phyloP scores from a whole-genome alignment of 2,797 vertebrate genomes.

The Sebastes trivittatus region DNA sequence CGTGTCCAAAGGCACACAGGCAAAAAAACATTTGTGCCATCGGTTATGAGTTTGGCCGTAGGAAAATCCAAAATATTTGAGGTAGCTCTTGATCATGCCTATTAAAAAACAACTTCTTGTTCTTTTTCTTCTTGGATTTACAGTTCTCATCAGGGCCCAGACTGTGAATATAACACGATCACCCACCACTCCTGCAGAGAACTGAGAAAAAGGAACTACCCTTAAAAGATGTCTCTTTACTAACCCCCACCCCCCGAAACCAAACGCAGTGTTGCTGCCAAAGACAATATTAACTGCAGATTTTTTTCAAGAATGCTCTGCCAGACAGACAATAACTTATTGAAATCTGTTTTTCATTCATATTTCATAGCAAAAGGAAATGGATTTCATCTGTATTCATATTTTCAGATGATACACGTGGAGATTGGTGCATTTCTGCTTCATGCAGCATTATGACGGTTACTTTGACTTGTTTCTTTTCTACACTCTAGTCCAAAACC shows the following conservation, averaged over 20 bases:
- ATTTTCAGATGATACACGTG: constrained; percentile 18
- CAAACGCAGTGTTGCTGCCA: constrained; percentile 57
- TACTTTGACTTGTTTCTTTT: background rate
- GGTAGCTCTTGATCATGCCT: background rate
- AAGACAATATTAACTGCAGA: constrained; percentile 69
- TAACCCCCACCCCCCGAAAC: constrained; percentile 7
- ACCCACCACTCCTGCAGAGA: constrained; percentile 8
- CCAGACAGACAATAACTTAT: constrained; percentile 63
- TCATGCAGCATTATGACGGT: background rate
- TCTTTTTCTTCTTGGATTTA: background rate
- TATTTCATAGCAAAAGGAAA: constrained; percentile 53
- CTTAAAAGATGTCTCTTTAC: constrained; percentile 38
- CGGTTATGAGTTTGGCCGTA: background rate
- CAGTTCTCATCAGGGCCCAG: background rate
- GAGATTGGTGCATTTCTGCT: constrained; percentile 2
- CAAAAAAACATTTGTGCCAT: background rate
- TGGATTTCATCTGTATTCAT: constrained; percentile 43
- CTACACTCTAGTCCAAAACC: background rate
- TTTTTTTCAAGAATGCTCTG: constrained; percentile 32
- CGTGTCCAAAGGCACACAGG: background rate
- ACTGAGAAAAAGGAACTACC: constrained; percentile 30
- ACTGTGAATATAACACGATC: background rate
- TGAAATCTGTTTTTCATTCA: constrained; percentile 74
- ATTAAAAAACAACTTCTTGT: background rate
- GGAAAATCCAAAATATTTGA: background rate